Evolutionary conservation across 2,888 invertebrate genomes (phyloP).

Genomic region (Spilarctia lutea): DNA sequence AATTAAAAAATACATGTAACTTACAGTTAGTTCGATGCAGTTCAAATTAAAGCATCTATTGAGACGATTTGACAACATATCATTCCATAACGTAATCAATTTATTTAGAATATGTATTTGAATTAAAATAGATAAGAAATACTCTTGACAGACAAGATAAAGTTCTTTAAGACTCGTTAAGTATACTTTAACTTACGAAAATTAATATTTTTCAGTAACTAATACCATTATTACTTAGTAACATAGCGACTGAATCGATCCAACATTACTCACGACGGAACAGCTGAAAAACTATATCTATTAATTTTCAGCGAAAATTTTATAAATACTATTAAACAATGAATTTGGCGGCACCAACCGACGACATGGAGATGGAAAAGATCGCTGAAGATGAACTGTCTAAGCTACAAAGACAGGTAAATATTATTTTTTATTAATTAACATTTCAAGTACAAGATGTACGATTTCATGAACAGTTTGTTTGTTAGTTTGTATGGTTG

Average conservation of each 20-base stretch:
- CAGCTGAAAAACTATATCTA: constrained; percentile 19
- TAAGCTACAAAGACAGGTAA: constrained; percentile 91
- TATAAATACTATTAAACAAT: not conserved
- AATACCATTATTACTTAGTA: constrained; percentile 15
- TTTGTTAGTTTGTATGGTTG: no score
- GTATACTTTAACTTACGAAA: no score
- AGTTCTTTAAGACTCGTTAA: not conserved
- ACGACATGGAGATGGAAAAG: constrained; percentile 91
- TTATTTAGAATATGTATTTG: not conserved
- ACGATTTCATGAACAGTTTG: no score
- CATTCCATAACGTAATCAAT: not conserved
- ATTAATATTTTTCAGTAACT: no score
- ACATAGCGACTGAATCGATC: constrained; percentile 48
- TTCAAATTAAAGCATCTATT: no score
- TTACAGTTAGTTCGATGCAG: no score
- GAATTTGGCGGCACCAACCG: constrained; percentile 68
- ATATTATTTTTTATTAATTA: not conserved
- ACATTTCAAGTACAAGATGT: not conserved
- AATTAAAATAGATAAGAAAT: not conserved
- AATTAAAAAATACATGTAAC: no score
- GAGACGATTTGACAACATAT: no score
- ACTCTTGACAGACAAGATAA: not conserved
- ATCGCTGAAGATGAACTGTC: constrained; percentile 92
- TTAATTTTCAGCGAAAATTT: not conserved
- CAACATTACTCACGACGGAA: constrained; percentile 19